Percentiles rank a stretch among this genome's conserved stretches.
phyloP scores from a whole-genome alignment of 1,140 invertebrate genomes.

The Saxidomus purpurata region DNA sequence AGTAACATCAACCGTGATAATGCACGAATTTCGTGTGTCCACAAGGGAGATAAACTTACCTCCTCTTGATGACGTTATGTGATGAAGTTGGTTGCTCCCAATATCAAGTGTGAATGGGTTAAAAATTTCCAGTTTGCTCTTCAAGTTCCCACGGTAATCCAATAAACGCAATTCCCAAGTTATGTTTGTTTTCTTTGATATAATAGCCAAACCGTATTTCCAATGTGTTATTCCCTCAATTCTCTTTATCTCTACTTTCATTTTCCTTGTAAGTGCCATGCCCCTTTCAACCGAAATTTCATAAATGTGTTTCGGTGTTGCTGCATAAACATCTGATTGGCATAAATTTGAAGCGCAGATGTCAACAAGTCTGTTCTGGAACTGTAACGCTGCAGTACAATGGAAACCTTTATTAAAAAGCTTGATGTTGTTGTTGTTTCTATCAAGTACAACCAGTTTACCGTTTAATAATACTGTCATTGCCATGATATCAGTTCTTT shows the following conservation, averaged over 20 bases:
- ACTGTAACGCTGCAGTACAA: conserved; percentile 49
- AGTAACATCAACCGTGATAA: conserved; percentile 43
- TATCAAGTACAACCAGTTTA: conserved; percentile 31
- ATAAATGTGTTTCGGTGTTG: conserved; percentile 50
- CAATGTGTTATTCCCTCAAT: conserved; percentile 50
- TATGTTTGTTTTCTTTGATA: conserved; percentile 43
- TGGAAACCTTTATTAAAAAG: conserved; percentile 34
- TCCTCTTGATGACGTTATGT: conserved; percentile 21
- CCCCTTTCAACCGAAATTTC: conserved; percentile 42
- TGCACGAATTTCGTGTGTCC: conserved; percentile 47
- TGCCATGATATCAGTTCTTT: conserved; percentile 12
- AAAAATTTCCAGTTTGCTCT: conserved; percentile 57
- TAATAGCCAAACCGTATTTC: conserved; percentile 52
- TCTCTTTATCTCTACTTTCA: conserved; percentile 46
- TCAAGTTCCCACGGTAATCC: conserved; percentile 51
- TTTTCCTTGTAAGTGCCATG: conserved; percentile 22
- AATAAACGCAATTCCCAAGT: conserved; percentile 53
- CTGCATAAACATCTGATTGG: conserved; percentile 47
- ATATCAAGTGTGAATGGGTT: conserved; percentile 52
- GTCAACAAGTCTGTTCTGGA: conserved; percentile 55
- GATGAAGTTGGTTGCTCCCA: conserved; percentile 10
- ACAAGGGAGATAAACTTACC: conserved; percentile 34
- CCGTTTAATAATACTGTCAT: conserved; percentile 38
- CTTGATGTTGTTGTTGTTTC: conserved; percentile 57
- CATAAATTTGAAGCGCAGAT: conserved; percentile 54